Evolutionary conservation across 2,113 vertebrate genomes (phyloP), one percentile per base, ranked within the genome.

Genomic region (Onychostoma macrolepis): DNA sequence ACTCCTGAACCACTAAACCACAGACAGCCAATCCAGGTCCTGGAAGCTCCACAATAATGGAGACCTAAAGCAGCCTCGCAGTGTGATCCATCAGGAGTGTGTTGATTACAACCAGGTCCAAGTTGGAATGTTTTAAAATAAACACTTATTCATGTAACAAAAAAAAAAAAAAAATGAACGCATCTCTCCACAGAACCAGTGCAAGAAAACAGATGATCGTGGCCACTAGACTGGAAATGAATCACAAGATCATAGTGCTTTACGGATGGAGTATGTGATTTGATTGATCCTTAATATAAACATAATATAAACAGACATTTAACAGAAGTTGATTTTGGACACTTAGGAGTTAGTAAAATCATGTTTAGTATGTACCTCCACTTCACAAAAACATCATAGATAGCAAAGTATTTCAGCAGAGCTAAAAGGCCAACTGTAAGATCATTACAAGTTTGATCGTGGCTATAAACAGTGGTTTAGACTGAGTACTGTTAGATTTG

Each of bases 111-210:
- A 65, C 67, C 86, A 38, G 69, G n/a, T 82, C 43, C 3, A 61
- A 65, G 75, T 36, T 79, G 92, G 93, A 95, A 95, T 89, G 89
- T 63, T 82, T 84, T 3, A 43, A 89, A 87, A 79, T 38, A 58
- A 90, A 85, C 67, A 53, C 43, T 21, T 86, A 53, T 11, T 45
- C 13, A 82, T 36, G n/a, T 53, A 28, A 76, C 15, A 41, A 26
- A 77, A 12, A 33, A 61, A 30, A 72, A 43, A 7, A 15, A 10
- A 71, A 17, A 5, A 5, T 36, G 4, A n/a, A 41, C 36, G 28
- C 10, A 13, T 41, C 24, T 43, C 19, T 48, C 13, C 17, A 84
- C 67, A 81, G 36, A 36, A 24, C 43, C 58, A 77, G 8, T 17
- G 2, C 10, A 19, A 50, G 11, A 53, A 36, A 21, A 45, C 4